Percentiles rank a stretch among this genome's conserved stretches.
These are phyloP conservation scores for Magallana gigas DNA, from an alignment of 1,140 invertebrate species.

Conservation along the genomic window DNA sequence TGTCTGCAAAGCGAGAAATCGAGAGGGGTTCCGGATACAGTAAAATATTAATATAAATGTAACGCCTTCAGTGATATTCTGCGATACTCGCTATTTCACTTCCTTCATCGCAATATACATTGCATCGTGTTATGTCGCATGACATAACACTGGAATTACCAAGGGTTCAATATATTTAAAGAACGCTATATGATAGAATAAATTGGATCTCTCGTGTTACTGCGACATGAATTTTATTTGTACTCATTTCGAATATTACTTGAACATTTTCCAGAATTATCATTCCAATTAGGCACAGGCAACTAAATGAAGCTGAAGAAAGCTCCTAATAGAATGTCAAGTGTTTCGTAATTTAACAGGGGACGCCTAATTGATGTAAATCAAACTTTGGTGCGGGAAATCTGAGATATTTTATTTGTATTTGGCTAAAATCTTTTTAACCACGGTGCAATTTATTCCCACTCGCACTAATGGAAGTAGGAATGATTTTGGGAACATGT, in stretches of 20 bases:
- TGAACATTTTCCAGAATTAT: not conserved
- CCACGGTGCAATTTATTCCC: not conserved
- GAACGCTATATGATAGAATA: not conserved
- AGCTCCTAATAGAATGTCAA: not conserved
- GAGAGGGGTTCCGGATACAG: too few species aligned
- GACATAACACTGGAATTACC: constrained; percentile 21
- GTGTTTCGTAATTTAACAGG: constrained; percentile 16
- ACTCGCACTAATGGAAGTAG: constrained; percentile 10
- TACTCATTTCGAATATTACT: not conserved
- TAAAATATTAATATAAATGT: too few species aligned
- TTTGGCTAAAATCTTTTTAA: not conserved
- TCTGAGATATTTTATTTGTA: constrained; percentile 15
- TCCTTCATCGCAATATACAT: not conserved
- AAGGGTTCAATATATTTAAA: constrained; percentile 21
- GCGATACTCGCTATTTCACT: not conserved
- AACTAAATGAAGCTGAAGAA: not conserved
- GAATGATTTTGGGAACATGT: not conserved
- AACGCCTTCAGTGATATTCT: too few species aligned
- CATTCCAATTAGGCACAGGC: not conserved
- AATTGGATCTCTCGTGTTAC: not conserved
- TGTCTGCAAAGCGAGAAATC: too few species aligned
- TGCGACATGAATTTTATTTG: not conserved
- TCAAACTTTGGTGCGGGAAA: not conserved
- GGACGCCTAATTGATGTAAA: constrained; percentile 8
- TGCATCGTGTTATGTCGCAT: not conserved